Base-by-base conservation (phyloP, 2,113 vertebrate species). In the Arizona elegans region DNA sequence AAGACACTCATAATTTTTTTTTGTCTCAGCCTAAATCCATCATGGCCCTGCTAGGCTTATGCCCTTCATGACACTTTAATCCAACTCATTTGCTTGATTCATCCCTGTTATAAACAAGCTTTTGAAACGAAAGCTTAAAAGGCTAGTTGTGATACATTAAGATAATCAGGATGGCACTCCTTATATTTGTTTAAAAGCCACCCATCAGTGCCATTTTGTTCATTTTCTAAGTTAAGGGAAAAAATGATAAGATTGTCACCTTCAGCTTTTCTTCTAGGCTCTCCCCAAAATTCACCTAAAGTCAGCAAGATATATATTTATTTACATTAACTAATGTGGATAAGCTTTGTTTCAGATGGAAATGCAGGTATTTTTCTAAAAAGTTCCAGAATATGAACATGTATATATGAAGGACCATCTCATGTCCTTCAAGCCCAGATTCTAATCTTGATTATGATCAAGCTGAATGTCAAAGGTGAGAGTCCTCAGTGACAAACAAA, bases 11-110 rank as follows among this genome's bases (percentile, higher is more conserved):
- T 75, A 96, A 96, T 94, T 88, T 94, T 95, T 95, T 54, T 87
- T 81, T 81, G 75, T n/a, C 92, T 95, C 96, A 97, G 90, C 95
- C 95, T 94, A 94, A 95, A 97, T 95, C 96, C 93, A 91, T 94
- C 85, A 88, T 95, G 94, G 90, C 91, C 91, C 88, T 95, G 94
- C 89, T 93, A 96, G 94, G 93, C 56, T 96, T 92, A 95, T 95
- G 94, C 94, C 94, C 95, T 96, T 94, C 95, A 95, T 95, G 96
- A 97, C 96, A 96, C 94, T 90, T 96, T 96, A 97, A 97, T 97
- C 97, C 96, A 95, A 92, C 96, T 97, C 94, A 96, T 97, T 97
- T 97, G 97, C 97, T 96, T 95, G 95, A 96, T 97, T 97, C 96
- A 96, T 93, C 93, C 91, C 50, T 89, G 92, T 90, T 95, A 95